Evolutionary conservation across 2,888 invertebrate species (phyloP).

Genomic region (Cryptus armator): DNA sequence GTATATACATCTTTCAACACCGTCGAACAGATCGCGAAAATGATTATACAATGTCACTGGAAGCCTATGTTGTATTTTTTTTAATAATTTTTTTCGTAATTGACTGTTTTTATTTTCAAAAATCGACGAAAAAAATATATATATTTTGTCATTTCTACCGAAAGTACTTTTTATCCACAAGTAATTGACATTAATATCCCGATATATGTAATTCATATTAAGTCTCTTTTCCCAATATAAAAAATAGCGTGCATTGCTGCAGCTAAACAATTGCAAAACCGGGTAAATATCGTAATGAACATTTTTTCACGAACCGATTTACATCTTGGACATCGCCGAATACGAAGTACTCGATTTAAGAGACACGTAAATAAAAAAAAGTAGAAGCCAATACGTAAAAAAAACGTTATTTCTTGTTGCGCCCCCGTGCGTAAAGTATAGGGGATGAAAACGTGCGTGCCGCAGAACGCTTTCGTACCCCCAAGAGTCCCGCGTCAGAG

Average conservation of each 20-base stretch:
- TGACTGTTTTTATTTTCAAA: no score
- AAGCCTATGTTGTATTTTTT: no score
- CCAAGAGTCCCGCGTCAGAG: constrained; percentile 50
- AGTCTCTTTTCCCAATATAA: no score
- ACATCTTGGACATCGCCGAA: not conserved
- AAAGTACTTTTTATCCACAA: no score
- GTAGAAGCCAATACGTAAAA: not conserved
- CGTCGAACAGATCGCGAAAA: no score
- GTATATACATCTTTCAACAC: no score
- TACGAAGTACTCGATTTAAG: not conserved
- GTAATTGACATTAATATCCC: no score
- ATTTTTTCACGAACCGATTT: not conserved
- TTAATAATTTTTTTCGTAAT: no score
- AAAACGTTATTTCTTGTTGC: not conserved
- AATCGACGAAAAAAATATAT: no score
- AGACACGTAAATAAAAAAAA: not conserved
- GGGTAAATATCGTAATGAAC: not conserved
- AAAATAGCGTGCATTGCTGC: not conserved
- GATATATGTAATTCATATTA: no score
- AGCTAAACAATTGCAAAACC: not conserved
- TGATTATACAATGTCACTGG: no score
- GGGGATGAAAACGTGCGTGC: constrained; percentile 54
- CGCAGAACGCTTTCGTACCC: constrained; percentile 58
- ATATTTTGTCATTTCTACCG: no score
- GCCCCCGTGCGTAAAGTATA: constrained; percentile 14